These are phyloP conservation scores for Machaerirhynchus nigripectus DNA, from an alignment of 2,113 vertebrate genomes.

Conservation along the genomic window DNA sequence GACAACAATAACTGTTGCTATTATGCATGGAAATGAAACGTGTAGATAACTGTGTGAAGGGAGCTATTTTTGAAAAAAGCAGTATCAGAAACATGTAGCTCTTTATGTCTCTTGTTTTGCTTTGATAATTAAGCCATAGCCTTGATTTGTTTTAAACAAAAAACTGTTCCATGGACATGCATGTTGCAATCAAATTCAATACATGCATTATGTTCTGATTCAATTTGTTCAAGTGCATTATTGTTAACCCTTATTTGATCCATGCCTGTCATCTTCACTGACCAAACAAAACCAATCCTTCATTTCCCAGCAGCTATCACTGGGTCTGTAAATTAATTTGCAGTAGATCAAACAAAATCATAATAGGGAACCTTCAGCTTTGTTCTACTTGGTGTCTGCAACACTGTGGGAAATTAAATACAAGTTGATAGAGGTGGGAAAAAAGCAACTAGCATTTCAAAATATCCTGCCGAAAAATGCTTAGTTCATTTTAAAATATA, in stretches of 20 bases:
- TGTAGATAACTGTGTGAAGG: conserved; percentile 72
- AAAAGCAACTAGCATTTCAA: background rate
- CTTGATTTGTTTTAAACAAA: conserved; percentile 71
- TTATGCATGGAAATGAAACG: conserved; percentile 79
- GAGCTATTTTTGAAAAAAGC: conserved; percentile 70
- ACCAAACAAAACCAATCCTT: conserved; percentile 53
- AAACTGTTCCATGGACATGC: conserved; percentile 60
- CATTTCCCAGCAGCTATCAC: conserved; percentile 56
- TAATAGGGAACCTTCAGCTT: conserved; percentile 31
- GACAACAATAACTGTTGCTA: conserved; percentile 75
- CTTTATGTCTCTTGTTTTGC: conserved; percentile 72
- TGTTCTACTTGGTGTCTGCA: conserved; percentile 16
- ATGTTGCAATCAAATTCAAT: conserved; percentile 74
- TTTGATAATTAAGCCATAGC: conserved; percentile 79
- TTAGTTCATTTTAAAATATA: background rate
- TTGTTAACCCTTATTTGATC: conserved; percentile 74
- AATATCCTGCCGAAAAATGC: background rate
- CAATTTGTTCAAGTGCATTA: conserved; percentile 68
- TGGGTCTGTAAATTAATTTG: conserved; percentile 48
- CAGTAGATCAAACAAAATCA: conserved; percentile 51
- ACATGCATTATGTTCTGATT: conserved; percentile 72
- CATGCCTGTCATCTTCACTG: conserved; percentile 61
- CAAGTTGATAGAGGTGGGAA: background rate
- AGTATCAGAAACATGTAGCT: conserved; percentile 65
- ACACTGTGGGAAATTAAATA: conserved; percentile 31